A percentile compares a stretch with the other conserved stretches of the same genome.
Evolutionary conservation across 2,888 invertebrate genomes (phyloP).

Genomic region (Cabera pusaria): DNA sequence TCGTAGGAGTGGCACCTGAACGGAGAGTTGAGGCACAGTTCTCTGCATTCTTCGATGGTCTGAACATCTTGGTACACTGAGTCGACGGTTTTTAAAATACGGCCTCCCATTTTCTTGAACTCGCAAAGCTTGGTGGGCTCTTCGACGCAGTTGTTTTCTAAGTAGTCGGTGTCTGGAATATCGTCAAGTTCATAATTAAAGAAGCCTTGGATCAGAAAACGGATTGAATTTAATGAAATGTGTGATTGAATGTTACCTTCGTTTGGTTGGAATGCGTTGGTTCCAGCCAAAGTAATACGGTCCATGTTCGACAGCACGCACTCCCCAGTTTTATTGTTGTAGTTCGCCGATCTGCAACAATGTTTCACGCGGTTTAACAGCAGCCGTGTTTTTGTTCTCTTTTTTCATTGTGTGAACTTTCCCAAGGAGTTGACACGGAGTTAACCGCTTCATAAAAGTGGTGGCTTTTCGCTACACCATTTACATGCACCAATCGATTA

Average conservation of each 20-base stretch:
- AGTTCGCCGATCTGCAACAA: conserved; percentile 93
- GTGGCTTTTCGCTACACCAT: conserved; percentile 43
- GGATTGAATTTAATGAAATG: conserved; percentile 22
- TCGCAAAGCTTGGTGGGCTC: conserved; percentile 97
- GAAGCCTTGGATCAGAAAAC: conserved; percentile 18
- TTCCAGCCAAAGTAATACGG: conserved; percentile 93
- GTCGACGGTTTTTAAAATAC: conserved; percentile 96
- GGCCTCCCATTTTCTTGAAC: conserved; percentile 94
- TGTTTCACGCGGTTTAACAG: conserved; percentile 57
- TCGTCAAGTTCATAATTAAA: conserved; percentile 7
- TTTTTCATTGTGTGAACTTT: conserved; percentile 69
- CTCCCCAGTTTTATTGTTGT: conserved; percentile 91
- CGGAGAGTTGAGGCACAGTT: conserved; percentile 94
- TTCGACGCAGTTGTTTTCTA: conserved; percentile 96
- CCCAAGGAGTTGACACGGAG: conserved; percentile 56
- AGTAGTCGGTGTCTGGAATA: conserved; percentile 86
- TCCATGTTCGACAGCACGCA: conserved; percentile 96
- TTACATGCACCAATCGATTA: conserved; percentile 40
- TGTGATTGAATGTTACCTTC: conserved; percentile 71
- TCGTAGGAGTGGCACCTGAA: conserved; percentile 97
- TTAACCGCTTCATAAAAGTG: conserved; percentile 34
- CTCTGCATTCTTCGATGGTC: conserved; percentile 93
- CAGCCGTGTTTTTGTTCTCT: conserved; percentile 50
- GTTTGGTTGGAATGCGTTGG: conserved; percentile 88
- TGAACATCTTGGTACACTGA: conserved; percentile 96